Evolutionary conservation across 2,888 invertebrate species (phyloP).

Genomic region (Mesodorylaimus sp.): DNA sequence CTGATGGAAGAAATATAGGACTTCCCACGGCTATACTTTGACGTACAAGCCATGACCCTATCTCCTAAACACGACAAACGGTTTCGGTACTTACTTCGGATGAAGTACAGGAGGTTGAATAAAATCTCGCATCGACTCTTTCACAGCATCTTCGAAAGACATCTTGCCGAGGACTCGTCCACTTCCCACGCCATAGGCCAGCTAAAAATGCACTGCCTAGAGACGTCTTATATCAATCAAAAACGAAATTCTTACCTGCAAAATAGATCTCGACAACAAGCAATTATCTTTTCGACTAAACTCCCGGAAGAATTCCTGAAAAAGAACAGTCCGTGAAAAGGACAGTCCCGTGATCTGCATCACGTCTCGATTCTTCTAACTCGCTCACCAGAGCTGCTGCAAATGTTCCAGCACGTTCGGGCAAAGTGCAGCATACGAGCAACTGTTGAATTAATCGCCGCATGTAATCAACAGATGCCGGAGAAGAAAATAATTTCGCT

Average conservation of each 20-base stretch:
- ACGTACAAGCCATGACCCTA: too few species aligned
- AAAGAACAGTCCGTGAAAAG: slow-evolving; percentile 10
- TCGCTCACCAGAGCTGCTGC: slow-evolving; percentile 53
- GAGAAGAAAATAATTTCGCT: slow-evolving; percentile 60
- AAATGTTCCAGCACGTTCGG: slow-evolving; percentile 52
- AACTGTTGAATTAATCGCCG: slow-evolving; percentile 62
- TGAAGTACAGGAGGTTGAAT: slow-evolving; percentile 73
- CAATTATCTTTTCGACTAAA: slow-evolving; percentile 59
- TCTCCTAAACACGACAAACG: slow-evolving; percentile 3
- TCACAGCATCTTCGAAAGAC: slow-evolving; percentile 55
- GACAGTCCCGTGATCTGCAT: not conserved
- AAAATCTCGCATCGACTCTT: slow-evolving; percentile 65
- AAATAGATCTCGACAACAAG: slow-evolving; percentile 69
- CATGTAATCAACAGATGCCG: slow-evolving; percentile 59
- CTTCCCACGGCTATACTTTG: too few species aligned
- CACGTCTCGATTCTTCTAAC: not conserved
- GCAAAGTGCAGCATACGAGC: slow-evolving; percentile 15
- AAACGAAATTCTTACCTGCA: slow-evolving; percentile 40
- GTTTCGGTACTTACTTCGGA: slow-evolving; percentile 38
- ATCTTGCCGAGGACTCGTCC: slow-evolving; percentile 23
- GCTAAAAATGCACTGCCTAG: slow-evolving; percentile 31
- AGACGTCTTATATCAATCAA: slow-evolving; percentile 8
- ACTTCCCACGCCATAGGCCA: too few species aligned
- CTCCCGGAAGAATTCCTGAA: slow-evolving; percentile 69
- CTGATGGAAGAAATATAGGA: too few species aligned